phyloP scores from a whole-genome alignment of 2,888 invertebrate genomes.

The Lampropteryx suffumata region DNA sequence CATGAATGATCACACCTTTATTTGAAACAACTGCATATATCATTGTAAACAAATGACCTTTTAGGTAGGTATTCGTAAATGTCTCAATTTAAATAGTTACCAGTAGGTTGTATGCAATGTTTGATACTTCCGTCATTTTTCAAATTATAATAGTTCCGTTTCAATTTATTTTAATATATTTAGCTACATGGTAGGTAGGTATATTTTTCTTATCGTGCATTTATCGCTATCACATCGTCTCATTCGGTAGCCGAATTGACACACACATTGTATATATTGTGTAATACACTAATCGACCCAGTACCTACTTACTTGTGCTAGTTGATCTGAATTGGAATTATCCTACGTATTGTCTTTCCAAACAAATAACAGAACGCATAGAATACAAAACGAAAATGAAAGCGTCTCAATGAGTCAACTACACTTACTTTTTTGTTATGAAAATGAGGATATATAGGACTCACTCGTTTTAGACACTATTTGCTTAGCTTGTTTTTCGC shows the following conservation, averaged over 20 bases:
- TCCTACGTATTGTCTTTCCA: slow-evolving; percentile 16
- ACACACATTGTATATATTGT: neutral
- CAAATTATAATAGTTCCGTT: slow-evolving; percentile 7
- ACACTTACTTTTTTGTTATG: no score
- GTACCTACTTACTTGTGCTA: neutral
- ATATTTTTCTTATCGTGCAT: no score
- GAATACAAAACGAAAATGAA: slow-evolving; percentile 57
- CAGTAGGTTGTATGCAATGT: neutral
- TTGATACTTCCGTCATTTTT: slow-evolving; percentile 12
- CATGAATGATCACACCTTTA: neutral
- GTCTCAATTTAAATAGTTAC: slow-evolving; percentile 31
- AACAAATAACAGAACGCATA: slow-evolving; percentile 33
- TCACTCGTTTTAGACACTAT: no score
- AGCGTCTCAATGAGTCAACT: slow-evolving; percentile 47
- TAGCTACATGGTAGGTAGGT: no score
- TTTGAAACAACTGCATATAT: slow-evolving; percentile 6
- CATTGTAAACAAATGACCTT: slow-evolving; percentile 27
- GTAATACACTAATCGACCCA: slow-evolving; percentile 10
- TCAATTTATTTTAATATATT: neutral
- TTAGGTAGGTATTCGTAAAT: slow-evolving; percentile 29
- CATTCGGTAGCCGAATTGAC: neutral
- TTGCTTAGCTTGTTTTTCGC: no score
- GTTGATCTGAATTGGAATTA: slow-evolving; percentile 9
- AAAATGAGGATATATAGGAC: no score
- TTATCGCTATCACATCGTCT: no score